Percentiles rank a stretch among this genome's conserved stretches.
phyloP scores from a whole-genome alignment of 23 tunicate species.

The Styela plicata region DNA sequence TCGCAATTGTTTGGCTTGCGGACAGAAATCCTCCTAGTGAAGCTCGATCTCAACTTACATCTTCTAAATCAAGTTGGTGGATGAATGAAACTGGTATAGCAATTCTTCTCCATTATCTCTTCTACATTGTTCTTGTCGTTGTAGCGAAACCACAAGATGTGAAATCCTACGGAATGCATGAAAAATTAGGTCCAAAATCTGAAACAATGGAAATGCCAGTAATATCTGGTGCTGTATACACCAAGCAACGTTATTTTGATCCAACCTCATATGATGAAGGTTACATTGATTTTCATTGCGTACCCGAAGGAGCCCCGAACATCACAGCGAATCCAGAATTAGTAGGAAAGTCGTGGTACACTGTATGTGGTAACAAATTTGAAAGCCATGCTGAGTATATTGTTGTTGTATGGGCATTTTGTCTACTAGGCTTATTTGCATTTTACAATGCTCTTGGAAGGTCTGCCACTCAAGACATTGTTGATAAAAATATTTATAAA shows the following conservation, averaged over 20 bases:
- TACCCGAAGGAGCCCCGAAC: conserved; percentile 69
- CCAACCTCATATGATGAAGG: conserved; percentile 76
- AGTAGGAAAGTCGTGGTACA: conserved; percentile 66
- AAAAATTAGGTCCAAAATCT: conserved; percentile 57
- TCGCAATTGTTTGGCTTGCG: conserved; percentile 46
- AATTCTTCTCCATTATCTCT: conserved; percentile 47
- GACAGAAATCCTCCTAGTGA: conserved; percentile 58
- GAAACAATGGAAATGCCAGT: conserved; percentile 65
- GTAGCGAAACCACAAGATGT: conserved; percentile 76
- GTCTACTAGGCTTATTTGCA: conserved; percentile 54
- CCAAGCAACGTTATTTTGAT: conserved; percentile 80
- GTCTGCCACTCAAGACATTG: conserved; percentile 39
- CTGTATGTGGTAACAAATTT: conserved; percentile 75
- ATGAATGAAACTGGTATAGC: conserved; percentile 53
- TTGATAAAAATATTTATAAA: not conserved
- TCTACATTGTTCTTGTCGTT: conserved; percentile 59
- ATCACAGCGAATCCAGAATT: conserved; percentile 57
- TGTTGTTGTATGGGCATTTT: conserved; percentile 75
- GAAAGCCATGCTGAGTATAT: conserved; percentile 75
- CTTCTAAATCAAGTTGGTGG: conserved; percentile 40
- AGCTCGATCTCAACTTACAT: conserved; percentile 19
- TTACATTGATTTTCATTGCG: conserved; percentile 81
- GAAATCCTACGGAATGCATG: conserved; percentile 70
- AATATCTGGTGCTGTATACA: conserved; percentile 64
- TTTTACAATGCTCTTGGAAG: conserved; percentile 72